phyloP scores from a whole-genome alignment of 2,113 vertebrate species.

The Shinisaurus crocodilurus region DNA sequence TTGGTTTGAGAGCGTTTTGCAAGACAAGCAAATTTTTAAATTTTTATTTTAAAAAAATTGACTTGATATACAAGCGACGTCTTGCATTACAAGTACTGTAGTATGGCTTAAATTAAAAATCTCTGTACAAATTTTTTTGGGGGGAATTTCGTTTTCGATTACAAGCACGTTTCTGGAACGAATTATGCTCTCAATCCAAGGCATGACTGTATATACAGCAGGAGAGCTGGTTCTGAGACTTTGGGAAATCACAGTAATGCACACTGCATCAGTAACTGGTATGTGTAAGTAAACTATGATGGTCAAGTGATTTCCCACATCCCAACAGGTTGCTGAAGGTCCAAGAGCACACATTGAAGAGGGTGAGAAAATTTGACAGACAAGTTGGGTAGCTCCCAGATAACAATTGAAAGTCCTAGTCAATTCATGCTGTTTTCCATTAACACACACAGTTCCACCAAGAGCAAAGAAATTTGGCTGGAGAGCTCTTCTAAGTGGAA shows the following conservation, averaged over 20 bases:
- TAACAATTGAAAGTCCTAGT: neutral
- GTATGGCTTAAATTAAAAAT: too few relatives aligned
- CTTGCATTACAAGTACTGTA: too few relatives aligned
- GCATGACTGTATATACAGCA: neutral
- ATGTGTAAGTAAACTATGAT: conserved; percentile 50
- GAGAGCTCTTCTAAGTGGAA: neutral
- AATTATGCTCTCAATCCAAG: too few relatives aligned
- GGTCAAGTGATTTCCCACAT: neutral
- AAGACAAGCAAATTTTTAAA: too few relatives aligned
- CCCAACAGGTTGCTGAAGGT: neutral
- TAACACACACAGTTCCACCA: neutral
- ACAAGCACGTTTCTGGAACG: too few relatives aligned
- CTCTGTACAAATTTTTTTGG: too few relatives aligned
- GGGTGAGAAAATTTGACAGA: neutral
- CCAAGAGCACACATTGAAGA: neutral
- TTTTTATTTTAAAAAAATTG: too few relatives aligned
- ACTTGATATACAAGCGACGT: too few relatives aligned
- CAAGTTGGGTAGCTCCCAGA: neutral
- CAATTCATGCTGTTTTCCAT: neutral
- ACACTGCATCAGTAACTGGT: conserved; percentile 51
- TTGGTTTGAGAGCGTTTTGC: too few relatives aligned
- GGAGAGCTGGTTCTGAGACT: neutral
- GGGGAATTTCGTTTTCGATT: too few relatives aligned
- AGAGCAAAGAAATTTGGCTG: neutral
- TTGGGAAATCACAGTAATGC: conserved; percentile 40